These are phyloP conservation scores for Neria commutata DNA, from an alignment of 2,888 invertebrate species.

Conservation along the genomic window DNA sequence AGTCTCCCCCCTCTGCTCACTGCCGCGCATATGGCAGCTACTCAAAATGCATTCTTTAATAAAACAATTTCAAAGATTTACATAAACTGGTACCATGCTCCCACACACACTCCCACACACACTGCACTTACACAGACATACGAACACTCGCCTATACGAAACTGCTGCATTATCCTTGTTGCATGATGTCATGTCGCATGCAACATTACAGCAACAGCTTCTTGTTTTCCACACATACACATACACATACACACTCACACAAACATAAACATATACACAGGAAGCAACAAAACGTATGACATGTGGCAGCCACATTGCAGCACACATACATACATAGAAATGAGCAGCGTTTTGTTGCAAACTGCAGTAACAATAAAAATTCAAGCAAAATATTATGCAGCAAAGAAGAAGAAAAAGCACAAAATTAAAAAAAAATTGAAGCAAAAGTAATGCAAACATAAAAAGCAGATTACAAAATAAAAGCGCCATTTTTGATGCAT, in stretches of 20 bases:
- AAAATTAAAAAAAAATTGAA: background rate
- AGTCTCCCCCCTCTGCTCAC: background rate
- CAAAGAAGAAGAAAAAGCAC: background rate
- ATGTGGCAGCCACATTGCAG: conserved; percentile 12
- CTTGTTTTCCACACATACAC: conserved; percentile 26
- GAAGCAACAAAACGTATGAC: conserved; percentile 15
- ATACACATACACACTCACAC: conserved; percentile 7
- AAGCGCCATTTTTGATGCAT: conserved; percentile 23
- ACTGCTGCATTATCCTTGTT: background rate
- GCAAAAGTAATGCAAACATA: background rate
- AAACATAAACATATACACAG: background rate
- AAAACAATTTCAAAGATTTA: conserved; percentile 4
- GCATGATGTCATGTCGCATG: conserved; percentile 14
- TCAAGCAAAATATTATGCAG: conserved; percentile 17
- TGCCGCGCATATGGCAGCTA: background rate
- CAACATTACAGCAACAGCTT: conserved; percentile 35
- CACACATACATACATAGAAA: conserved; percentile 16
- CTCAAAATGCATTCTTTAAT: conserved; percentile 20
- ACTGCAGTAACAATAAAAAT: conserved; percentile 13
- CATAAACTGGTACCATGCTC: background rate
- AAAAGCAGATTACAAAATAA: conserved; percentile 12
- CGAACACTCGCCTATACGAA: background rate
- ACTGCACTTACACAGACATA: background rate
- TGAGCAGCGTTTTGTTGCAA: no score
- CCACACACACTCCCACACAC: background rate